Conservation (phyloP, 2,113 vertebrate genomes). For the Centropristis striata region DNA sequence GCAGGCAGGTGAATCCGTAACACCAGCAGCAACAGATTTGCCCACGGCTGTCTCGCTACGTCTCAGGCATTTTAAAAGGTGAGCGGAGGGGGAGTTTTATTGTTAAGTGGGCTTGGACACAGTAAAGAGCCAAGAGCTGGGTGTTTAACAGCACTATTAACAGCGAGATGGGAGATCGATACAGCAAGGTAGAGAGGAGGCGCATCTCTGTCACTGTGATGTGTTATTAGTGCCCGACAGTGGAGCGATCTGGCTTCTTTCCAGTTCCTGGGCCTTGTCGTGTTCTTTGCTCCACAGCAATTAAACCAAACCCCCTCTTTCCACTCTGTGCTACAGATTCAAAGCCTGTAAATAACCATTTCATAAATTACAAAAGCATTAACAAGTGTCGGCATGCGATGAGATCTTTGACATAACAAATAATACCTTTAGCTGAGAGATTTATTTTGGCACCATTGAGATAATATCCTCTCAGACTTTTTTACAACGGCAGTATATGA, state of each 20-base stretch:
- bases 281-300: conserved; percentile 77
- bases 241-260: conserved; percentile 77
- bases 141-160: conserved; percentile 91
- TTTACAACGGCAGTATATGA: conserved; percentile 35
- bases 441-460: conserved; percentile 52
- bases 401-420: conserved; percentile 69
- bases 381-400: conserved; percentile 35
- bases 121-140: conserved; percentile 90
- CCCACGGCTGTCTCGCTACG: conserved; percentile 34
- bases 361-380: conserved; percentile 73
- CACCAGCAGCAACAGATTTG: conserved; percentile 18
- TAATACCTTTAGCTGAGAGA: conserved; percentile 59
- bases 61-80: conserved; percentile 65
- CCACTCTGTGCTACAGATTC: conserved; percentile 41
- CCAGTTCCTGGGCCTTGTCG: conserved; percentile 73
- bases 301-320: conserved; percentile 71
- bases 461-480: conserved; percentile 46
- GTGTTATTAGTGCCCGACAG: conserved; percentile 87
- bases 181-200: conserved; percentile 84
- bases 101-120: conserved; percentile 90
- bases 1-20: conserved; percentile 21
- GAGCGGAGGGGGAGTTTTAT: conserved; percentile 84
- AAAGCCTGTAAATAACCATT: conserved; percentile 72
- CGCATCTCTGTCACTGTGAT: conserved; percentile 87
- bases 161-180: conserved; percentile 90